Conservation (phyloP, 1,140 invertebrate genomes). For the Cyclargus thomasi region DNA sequence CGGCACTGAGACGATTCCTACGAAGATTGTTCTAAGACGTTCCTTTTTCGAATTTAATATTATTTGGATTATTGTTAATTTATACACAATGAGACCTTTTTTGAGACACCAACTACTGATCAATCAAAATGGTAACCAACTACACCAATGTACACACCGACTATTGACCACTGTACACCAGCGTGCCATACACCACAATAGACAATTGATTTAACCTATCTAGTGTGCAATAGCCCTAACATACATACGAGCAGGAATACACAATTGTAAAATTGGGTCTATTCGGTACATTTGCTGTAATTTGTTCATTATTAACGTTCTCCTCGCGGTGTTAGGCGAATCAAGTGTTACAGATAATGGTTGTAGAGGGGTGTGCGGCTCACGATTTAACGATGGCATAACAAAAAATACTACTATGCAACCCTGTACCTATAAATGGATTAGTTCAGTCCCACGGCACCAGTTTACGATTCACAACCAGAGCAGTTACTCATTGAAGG, state of each 20-base stretch:
- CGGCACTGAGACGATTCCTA: too few species aligned
- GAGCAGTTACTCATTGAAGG: constrained; percentile 33
- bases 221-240: neutral
- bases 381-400: constrained; percentile 55
- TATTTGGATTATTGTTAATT: too few species aligned
- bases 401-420: constrained; percentile 60
- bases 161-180: too few species aligned
- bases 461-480: constrained; percentile 52
- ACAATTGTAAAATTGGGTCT: constrained; percentile 9
- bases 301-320: constrained; percentile 45
- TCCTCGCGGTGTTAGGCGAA: constrained; percentile 40
- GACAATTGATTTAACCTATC: neutral
- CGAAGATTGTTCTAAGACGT: too few species aligned
- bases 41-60: too few species aligned
- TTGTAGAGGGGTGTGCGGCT: constrained; percentile 40
- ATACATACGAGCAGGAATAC: neutral
- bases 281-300: constrained; percentile 38
- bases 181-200: neutral
- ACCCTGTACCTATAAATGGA: constrained; percentile 57
- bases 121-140: too few species aligned
- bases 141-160: too few species aligned
- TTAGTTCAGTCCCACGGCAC: constrained; percentile 49
- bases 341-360: constrained; percentile 42
- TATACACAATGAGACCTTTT: too few species aligned
- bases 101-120: too few species aligned